These are phyloP conservation scores for Hippocampus kuda DNA, from an alignment of 2,797 vertebrate species.

Conservation along the genomic window DNA sequence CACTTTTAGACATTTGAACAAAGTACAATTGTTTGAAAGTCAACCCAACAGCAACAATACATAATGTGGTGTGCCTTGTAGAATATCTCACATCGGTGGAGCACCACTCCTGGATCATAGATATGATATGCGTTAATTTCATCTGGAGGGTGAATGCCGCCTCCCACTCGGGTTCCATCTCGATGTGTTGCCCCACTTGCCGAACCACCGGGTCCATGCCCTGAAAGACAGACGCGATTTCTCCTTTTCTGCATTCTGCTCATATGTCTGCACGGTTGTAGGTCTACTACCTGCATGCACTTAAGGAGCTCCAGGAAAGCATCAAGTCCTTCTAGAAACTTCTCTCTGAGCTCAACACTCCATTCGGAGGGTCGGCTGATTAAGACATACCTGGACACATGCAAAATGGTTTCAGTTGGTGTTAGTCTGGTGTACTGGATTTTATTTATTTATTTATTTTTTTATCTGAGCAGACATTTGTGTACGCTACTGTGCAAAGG, in stretches of 20 bases:
- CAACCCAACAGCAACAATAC: background rate
- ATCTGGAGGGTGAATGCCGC: constrained; percentile 94
- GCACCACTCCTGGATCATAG: constrained; percentile 98
- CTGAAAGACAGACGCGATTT: constrained; percentile 48
- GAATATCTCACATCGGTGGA: constrained; percentile 75
- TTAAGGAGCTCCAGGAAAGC: constrained; percentile 88
- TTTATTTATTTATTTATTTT: too few relatives aligned
- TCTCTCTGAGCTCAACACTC: constrained; percentile 78
- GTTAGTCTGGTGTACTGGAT: background rate
- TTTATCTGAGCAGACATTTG: background rate
- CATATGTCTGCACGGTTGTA: background rate
- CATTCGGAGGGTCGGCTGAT: constrained; percentile 86
- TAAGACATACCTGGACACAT: constrained; percentile 76
- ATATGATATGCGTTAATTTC: constrained; percentile 93
- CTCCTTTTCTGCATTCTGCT: background rate
- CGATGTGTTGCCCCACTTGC: constrained; percentile 95
- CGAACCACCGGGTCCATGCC: constrained; percentile 96
- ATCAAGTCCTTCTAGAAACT: constrained; percentile 88
- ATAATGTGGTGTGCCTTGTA: background rate
- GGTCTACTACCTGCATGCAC: constrained; percentile 85
- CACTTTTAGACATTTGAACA: too few relatives aligned
- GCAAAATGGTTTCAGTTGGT: background rate
- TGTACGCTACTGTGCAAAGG: background rate
- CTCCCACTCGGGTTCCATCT: constrained; percentile 99
- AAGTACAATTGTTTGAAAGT: background rate